Conservation (phyloP, 1,140 invertebrate species). For the Vollenhovia emeryi region DNA sequence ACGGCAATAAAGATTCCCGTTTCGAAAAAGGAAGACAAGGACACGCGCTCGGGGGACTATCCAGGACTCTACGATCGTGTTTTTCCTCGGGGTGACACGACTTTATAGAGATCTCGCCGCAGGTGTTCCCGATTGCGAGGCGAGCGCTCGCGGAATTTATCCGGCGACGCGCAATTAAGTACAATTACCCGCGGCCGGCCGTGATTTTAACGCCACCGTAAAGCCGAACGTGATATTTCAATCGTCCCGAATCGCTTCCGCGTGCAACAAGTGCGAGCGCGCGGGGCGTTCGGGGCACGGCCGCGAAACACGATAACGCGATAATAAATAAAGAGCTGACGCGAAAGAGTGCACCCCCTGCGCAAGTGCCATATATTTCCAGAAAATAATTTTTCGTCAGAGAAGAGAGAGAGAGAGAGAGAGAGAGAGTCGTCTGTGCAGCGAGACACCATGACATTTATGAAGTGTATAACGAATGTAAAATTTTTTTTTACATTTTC, state of each 20-base stretch:
- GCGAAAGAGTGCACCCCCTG: neutral
- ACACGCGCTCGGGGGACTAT: neutral
- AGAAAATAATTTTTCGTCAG: conserved; percentile 24
- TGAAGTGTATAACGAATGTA: neutral
- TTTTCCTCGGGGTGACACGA: neutral
- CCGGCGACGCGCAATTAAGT: conserved; percentile 27
- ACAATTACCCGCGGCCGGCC: conserved; percentile 36
- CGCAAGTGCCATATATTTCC: neutral
- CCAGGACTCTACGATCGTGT: conserved; percentile 44
- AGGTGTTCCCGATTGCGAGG: conserved; percentile 55
- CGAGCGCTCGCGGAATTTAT: conserved; percentile 41
- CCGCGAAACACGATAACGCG: neutral
- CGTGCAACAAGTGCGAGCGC: conserved; percentile 45
- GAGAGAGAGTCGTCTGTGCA: neutral
- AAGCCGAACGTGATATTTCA: conserved; percentile 49
- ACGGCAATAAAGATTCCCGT: conserved; percentile 41
- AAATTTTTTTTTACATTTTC: neutral
- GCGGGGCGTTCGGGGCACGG: too few relatives aligned
- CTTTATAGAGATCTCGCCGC: conserved; percentile 61
- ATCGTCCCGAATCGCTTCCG: conserved; percentile 41
- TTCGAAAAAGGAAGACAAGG: conserved; percentile 35
- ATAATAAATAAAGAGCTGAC: conserved; percentile 26
- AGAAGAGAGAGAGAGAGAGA: too few relatives aligned
- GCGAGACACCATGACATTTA: neutral
- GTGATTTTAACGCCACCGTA: conserved; percentile 46